Evolutionary conservation across 2,797 vertebrate genomes (phyloP), one percentile per base, ranked within the genome.

Genomic region (Helostoma temminkii): DNA sequence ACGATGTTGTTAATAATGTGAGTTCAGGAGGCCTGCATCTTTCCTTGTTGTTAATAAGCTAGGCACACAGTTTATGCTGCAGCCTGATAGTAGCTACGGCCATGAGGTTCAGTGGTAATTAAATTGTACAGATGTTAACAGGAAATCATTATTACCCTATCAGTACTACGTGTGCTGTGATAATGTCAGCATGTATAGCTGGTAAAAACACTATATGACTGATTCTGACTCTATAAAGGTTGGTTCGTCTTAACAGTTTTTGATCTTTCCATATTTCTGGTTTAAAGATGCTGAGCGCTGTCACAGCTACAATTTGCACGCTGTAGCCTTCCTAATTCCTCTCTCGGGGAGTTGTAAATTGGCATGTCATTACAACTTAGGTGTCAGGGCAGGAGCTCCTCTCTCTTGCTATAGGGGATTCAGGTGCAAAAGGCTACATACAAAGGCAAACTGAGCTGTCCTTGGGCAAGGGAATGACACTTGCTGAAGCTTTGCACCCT

Each of bases 331-430:
- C 52, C 54, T 84, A 66, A 83, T 80, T 87, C 71, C 58, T 78
- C 64, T 77, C 65, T 76, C 63, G 48, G 61, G 64, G 68, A 79
- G 70, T 61, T 82, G 42, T 74, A 83, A 86, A 81, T 80, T 79
- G 72, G 72, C 56, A 68, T 85, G 76, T 76, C 65, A 78, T 71
- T 82, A 78, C 16, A 57, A 76, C 42, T 73, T 39, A 67, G 41
- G 53, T 56, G 58, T 56, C 63, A 71, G 78, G 58, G 54, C 71
- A 75, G 74, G 39, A 72, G 65, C 65, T 74, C 58, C 26, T 67
- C 66, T 71, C 48, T 71, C 66, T 69, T 66, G 66, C 80, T 71
- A 15, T 55, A 39, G 67, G 77, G 56, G 45, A 70, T 66, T 46
- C 55, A 71, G 55, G 66, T 56, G 60, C 76, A 71, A 76, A 79